Evolutionary conservation across 1,140 invertebrate genomes (phyloP).

Genomic region (Drosophila nannoptera): DNA sequence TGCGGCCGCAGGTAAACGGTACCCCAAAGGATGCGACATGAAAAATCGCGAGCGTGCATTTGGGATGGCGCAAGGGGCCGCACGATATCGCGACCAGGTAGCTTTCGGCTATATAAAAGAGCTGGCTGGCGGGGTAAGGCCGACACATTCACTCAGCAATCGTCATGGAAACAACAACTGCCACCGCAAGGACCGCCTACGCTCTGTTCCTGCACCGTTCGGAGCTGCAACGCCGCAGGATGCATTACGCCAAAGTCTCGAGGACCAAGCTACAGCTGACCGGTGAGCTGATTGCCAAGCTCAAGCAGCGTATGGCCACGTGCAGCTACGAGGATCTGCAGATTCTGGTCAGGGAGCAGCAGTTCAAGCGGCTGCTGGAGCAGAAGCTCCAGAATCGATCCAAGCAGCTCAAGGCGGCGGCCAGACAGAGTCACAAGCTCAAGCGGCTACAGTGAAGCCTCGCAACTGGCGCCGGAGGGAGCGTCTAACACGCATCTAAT

Average conservation of each 20-base stretch:
- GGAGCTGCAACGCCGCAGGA: conserved; percentile 52
- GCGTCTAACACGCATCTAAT: neutral
- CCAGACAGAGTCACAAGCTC: conserved; percentile 10
- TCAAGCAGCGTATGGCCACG: conserved; percentile 42
- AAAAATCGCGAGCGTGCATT: conserved; percentile 35
- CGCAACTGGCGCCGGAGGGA: neutral
- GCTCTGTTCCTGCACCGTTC: conserved; percentile 62
- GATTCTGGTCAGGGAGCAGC: conserved; percentile 48
- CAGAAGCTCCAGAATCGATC: conserved; percentile 46
- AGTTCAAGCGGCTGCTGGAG: conserved; percentile 50
- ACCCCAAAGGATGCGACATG: conserved; percentile 47
- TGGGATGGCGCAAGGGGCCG: neutral
- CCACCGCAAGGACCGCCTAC: conserved; percentile 37
- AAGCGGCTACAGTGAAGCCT: conserved; percentile 9
- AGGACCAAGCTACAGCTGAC: conserved; percentile 57
- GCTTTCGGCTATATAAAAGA: conserved; percentile 14
- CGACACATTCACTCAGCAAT: conserved; percentile 34
- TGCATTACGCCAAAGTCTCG: conserved; percentile 38
- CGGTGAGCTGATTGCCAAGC: conserved; percentile 41
- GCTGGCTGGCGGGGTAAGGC: neutral
- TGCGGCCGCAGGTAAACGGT: conserved; percentile 21
- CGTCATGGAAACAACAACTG: conserved; percentile 47
- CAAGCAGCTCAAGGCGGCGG: conserved; percentile 45
- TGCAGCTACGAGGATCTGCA: conserved; percentile 59
- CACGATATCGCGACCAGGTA: too few relatives aligned